Conservation (phyloP, 2,113 vertebrate species). For the Girardinichthys multiradiatus region DNA sequence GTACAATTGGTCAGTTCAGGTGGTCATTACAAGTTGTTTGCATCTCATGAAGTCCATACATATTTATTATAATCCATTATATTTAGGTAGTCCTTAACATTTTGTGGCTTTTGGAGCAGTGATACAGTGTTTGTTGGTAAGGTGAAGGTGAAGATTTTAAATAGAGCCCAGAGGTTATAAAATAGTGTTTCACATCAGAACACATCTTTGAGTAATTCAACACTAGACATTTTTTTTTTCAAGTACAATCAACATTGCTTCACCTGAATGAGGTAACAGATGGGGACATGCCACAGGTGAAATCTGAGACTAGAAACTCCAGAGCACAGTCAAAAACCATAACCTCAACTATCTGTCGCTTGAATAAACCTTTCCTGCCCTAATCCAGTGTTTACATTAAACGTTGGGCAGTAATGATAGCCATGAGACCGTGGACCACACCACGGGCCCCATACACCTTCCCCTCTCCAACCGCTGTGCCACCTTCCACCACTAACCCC, state of each 20-base stretch:
- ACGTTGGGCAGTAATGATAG: conserved; percentile 75
- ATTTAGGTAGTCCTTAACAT: background rate
- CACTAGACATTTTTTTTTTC: background rate
- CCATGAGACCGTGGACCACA: conserved; percentile 73
- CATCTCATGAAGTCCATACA: too few species aligned
- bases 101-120: background rate
- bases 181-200: background rate
- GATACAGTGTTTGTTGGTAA: background rate
- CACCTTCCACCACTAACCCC: conserved; percentile 60
- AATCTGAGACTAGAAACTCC: conserved; percentile 56
- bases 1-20: too few species aligned
- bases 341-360: conserved; percentile 51
- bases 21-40: too few species aligned
- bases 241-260: conserved; percentile 24
- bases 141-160: background rate
- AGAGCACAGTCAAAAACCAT: conserved; percentile 27
- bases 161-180: background rate
- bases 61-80: background rate
- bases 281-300: conserved; percentile 47
- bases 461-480: conserved; percentile 37
- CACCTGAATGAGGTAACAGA: conserved; percentile 31
- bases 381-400: conserved; percentile 80
- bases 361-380: conserved; percentile 64
- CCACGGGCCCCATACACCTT: conserved; percentile 45
- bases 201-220: background rate